Evolutionary conservation across 2,113 vertebrate species (phyloP).

Genomic region (Campylomormyrus numenius): DNA sequence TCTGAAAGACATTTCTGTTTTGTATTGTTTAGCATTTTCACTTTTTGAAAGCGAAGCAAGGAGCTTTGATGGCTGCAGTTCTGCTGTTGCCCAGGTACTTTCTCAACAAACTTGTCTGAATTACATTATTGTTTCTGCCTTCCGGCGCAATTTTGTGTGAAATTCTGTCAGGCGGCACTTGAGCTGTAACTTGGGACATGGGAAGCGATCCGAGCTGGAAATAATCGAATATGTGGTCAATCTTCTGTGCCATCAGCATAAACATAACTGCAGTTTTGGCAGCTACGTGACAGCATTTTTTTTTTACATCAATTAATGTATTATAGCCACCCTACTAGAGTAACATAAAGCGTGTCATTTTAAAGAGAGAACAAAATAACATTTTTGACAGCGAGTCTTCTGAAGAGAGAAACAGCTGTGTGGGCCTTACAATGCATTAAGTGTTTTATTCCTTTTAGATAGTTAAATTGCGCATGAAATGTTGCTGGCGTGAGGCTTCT

Average conservation of each 20-base stretch:
- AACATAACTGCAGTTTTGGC: conserved; percentile 60
- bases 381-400: conserved; percentile 91
- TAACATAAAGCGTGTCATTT: conserved; percentile 95
- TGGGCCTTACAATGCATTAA: conserved; percentile 99
- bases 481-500: conserved; percentile 94
- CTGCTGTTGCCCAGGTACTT: background rate
- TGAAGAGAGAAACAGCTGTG: conserved; percentile 99
- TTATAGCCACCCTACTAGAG: conserved; percentile 98
- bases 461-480: conserved; percentile 99
- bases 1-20: background rate
- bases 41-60: background rate
- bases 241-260: conserved; percentile 41
- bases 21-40: background rate
- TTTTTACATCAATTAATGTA: conserved; percentile 94
- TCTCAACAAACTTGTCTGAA: background rate
- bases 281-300: conserved; percentile 70
- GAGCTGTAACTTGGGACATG: conserved; percentile 24
- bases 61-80: background rate
- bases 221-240: conserved; percentile 40
- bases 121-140: background rate
- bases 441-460: conserved; percentile 99
- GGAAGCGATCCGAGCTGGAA: conserved; percentile 20
- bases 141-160: background rate
- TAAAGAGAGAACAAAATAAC: conserved; percentile 30
- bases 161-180: conserved; percentile 27